Conservation (phyloP, 2,113 vertebrate species). For the Tetraodon nigroviridis region DNA sequence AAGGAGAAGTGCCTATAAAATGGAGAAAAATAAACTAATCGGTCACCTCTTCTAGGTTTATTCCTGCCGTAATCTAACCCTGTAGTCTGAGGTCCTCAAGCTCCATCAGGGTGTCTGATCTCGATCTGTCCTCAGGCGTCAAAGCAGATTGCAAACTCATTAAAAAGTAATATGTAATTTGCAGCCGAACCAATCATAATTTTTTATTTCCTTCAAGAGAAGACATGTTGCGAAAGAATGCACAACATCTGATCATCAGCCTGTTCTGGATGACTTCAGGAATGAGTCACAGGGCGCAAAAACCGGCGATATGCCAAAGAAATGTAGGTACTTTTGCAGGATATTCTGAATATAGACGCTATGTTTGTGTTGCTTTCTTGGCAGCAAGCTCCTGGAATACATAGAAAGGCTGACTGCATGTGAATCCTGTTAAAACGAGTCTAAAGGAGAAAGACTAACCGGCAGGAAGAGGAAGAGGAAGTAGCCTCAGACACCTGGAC, state of each 20-base stretch:
- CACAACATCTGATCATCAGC: neutral
- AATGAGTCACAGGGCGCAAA: too few species aligned
- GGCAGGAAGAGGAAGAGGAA: conserved; percentile 46
- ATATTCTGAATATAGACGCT: too few species aligned
- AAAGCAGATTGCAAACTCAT: conserved; percentile 61
- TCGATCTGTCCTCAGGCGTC: conserved; percentile 48
- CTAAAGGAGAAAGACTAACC: neutral
- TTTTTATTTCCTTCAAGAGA: conserved; percentile 17
- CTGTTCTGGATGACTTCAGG: neutral
- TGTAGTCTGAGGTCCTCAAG: neutral
- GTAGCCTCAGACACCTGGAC: conserved; percentile 47
- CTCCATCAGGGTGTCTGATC: conserved; percentile 17
- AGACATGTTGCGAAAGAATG: conserved; percentile 8
- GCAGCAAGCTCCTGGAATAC: too few species aligned
- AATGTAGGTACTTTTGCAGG: too few species aligned
- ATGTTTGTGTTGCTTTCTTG: too few species aligned
- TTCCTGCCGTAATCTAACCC: too few species aligned
- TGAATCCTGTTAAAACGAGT: neutral
- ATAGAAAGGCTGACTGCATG: too few species aligned
- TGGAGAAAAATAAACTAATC: too few species aligned
- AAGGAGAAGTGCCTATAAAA: too few species aligned
- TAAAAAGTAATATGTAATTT: conserved; percentile 56
- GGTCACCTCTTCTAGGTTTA: too few species aligned
- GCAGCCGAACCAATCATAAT: conserved; percentile 25
- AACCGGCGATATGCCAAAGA: too few species aligned